A percentile compares a stretch with the other conserved stretches of the same genome.
Evolutionary conservation across 2,113 vertebrate genomes (phyloP).

Genomic region (Antechinus flavipes): DNA sequence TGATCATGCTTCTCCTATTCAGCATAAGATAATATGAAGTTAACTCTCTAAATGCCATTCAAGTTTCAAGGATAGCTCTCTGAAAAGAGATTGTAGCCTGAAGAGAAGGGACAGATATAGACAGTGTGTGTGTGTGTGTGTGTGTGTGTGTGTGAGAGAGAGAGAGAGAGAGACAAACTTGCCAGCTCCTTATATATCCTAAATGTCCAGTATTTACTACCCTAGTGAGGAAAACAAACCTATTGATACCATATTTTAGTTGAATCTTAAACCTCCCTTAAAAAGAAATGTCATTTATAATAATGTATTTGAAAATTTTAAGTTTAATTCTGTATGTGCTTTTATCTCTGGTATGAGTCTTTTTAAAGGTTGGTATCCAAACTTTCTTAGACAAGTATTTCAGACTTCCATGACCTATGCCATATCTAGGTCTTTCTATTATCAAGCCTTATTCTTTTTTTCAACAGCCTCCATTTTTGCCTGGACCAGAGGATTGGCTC

Average conservation of each 20-base stretch:
- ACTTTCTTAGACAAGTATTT: neutral
- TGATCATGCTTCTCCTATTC: neutral
- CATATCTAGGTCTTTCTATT: neutral
- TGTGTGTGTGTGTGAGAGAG: neutral
- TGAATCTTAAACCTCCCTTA: neutral
- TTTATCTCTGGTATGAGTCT: neutral
- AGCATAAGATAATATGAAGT: neutral
- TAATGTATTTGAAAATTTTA: neutral
- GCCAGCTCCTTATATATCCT: constrained; percentile 11
- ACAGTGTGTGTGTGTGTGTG: neutral
- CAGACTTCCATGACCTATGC: neutral
- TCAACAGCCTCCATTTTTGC: constrained; percentile 97
- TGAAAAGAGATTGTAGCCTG: constrained; percentile 3
- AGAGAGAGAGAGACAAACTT: neutral
- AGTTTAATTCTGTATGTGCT: neutral
- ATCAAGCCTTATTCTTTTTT: neutral
- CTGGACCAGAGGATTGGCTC: constrained; percentile 95
- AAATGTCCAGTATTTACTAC: neutral
- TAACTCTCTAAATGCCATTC: constrained; percentile 27
- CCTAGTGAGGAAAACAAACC: constrained; percentile 12
- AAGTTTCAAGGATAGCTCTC: neutral
- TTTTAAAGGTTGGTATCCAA: neutral
- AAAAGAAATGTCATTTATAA: neutral
- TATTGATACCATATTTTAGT: neutral
- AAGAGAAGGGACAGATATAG: constrained; percentile 2